These are phyloP conservation scores for Stenolophus ochropezus DNA, from an alignment of 2,888 invertebrate genomes.

Conservation along the genomic window DNA sequence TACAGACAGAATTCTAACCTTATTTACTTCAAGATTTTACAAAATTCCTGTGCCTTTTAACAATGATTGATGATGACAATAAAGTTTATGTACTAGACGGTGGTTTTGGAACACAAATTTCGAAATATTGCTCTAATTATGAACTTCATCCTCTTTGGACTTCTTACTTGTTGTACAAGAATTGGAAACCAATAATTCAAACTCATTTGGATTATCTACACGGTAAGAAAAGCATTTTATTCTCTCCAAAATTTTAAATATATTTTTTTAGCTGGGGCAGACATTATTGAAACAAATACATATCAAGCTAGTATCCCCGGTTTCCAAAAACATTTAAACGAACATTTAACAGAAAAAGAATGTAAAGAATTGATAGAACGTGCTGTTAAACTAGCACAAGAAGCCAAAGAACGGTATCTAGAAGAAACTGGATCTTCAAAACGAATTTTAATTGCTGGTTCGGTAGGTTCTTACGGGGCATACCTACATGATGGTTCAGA, in stretches of 20 bases:
- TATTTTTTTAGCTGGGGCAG: constrained; percentile 83
- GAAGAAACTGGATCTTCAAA: constrained; percentile 74
- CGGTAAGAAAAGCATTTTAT: constrained; percentile 72
- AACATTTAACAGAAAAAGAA: constrained; percentile 77
- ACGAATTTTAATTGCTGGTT: constrained; percentile 81
- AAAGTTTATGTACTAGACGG: constrained; percentile 75
- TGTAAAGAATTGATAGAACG: constrained; percentile 81
- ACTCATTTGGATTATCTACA: constrained; percentile 86
- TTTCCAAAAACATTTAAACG: constrained; percentile 80
- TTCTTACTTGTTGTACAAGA: constrained; percentile 83
- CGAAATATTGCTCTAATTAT: constrained; percentile 81
- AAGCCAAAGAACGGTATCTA: constrained; percentile 78
- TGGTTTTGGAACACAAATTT: constrained; percentile 86
- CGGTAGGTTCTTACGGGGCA: constrained; percentile 93
- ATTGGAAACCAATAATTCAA: constrained; percentile 83
- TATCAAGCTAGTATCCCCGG: constrained; percentile 89
- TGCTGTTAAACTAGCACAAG: constrained; percentile 83
- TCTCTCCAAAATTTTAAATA: not conserved
- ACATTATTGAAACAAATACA: constrained; percentile 88
- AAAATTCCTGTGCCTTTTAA: not conserved
- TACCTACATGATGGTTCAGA: constrained; percentile 91
- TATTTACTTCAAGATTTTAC: not conserved
- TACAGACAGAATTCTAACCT: constrained; percentile 20
- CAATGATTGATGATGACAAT: not conserved
- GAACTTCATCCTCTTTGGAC: constrained; percentile 91